Percentiles rank a stretch among this genome's conserved stretches.
phyloP scores from a whole-genome alignment of 2,113 vertebrate species.

The mouse (Mus musculus) region GRCm39 chrX:160776501-160777000 shows the following conservation, averaged over 20 bases:
- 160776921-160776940: neutral
- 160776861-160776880: constrained; percentile 31
- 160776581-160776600: neutral
- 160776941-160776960: constrained; percentile 17
- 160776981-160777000: constrained; percentile 11
- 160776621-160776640: neutral
- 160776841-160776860: neutral
- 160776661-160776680: constrained; percentile 21
- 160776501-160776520: neutral
- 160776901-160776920: neutral
- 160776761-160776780: neutral
- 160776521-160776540: neutral
- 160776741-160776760: constrained; percentile 23
- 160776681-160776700: neutral
- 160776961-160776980: neutral
- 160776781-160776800: constrained; percentile 37
- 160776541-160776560: neutral
- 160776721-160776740: neutral
- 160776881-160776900: constrained; percentile 34
- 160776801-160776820: constrained; percentile 19
- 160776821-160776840: neutral
- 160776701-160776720: neutral
- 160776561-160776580: neutral
- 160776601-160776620: constrained; percentile 30
- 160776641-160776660: neutral